Conservation (phyloP, 2,797 vertebrate species). For the Sebastes taczanowskii region DNA sequence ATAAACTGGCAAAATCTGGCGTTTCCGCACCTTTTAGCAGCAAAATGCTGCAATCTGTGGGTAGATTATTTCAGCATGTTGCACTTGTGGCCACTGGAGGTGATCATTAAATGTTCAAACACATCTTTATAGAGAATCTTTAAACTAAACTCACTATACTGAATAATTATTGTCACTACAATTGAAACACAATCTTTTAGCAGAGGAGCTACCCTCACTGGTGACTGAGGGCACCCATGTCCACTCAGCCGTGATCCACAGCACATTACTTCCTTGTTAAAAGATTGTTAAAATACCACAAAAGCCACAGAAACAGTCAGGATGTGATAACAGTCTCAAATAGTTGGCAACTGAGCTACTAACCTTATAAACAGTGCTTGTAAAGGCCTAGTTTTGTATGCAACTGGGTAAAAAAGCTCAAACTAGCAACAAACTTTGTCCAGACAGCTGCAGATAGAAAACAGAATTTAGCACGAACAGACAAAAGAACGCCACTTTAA, state of each 20-base stretch:
- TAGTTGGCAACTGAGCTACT: neutral
- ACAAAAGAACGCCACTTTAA: constrained; percentile 22
- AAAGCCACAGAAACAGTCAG: neutral
- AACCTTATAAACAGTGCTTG: neutral
- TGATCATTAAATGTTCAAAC: neutral
- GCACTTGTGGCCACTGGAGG: neutral
- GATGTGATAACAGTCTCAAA: neutral
- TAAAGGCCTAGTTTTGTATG: neutral
- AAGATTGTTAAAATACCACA: neutral
- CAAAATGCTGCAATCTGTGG: neutral
- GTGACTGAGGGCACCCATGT: neutral
- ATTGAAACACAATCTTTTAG: neutral
- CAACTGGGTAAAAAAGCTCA: neutral
- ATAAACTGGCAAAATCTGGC: neutral
- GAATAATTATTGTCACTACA: neutral
- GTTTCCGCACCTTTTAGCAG: neutral
- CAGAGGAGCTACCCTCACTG: neutral
- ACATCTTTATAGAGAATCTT: neutral
- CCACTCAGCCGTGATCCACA: neutral
- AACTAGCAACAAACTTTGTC: constrained; percentile 1
- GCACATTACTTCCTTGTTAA: neutral
- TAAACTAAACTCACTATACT: neutral
- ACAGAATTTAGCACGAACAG: neutral
- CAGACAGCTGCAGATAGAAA: constrained; percentile 18
- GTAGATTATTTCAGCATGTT: neutral